These are phyloP conservation scores for Mongoloraphidia duomilia DNA, from an alignment of 2,888 invertebrate species.

Conservation along the genomic window DNA sequence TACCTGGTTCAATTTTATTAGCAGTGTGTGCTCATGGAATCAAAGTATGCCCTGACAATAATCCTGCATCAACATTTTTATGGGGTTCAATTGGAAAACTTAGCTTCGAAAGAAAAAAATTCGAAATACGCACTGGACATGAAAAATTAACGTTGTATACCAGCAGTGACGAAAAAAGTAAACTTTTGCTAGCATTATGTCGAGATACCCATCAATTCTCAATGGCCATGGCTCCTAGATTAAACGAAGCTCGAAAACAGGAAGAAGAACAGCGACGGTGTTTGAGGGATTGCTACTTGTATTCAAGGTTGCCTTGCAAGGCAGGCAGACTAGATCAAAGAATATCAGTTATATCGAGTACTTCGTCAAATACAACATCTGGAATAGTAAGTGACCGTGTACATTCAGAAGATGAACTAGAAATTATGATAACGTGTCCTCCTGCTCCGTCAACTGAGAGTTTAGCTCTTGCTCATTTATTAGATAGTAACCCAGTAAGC, in stretches of 20 bases:
- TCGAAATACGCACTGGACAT: slow-evolving; percentile 85
- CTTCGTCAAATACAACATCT: slow-evolving; percentile 93
- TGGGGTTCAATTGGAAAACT: slow-evolving; percentile 94
- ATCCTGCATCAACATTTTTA: slow-evolving; percentile 63
- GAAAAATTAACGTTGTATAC: slow-evolving; percentile 82
- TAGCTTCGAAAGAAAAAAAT: slow-evolving; percentile 93
- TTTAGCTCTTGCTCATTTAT: slow-evolving; percentile 60
- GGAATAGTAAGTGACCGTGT: slow-evolving; percentile 93
- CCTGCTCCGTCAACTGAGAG: slow-evolving; percentile 80
- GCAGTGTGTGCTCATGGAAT: slow-evolving; percentile 88
- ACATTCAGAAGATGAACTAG: slow-evolving; percentile 86
- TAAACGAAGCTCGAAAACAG: slow-evolving; percentile 65
- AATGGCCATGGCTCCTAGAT: slow-evolving; percentile 76
- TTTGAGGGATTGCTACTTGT: slow-evolving; percentile 56
- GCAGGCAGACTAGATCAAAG: slow-evolving; percentile 48
- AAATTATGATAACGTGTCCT: slow-evolving; percentile 71
- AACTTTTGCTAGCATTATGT: slow-evolving; percentile 74
- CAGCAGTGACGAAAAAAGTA: slow-evolving; percentile 85
- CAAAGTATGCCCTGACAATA: slow-evolving; percentile 64
- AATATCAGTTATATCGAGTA: slow-evolving; percentile 81
- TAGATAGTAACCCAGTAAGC: slow-evolving; percentile 48
- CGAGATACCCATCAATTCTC: slow-evolving; percentile 91
- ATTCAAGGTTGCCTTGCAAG: slow-evolving; percentile 33
- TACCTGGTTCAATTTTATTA: slow-evolving; percentile 70
- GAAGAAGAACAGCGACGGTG: slow-evolving; percentile 59